A percentile compares a stretch with the other conserved stretches of the same genome.
Conservation (phyloP, 2,113 vertebrate species). For the Bettongia penicillata region DNA sequence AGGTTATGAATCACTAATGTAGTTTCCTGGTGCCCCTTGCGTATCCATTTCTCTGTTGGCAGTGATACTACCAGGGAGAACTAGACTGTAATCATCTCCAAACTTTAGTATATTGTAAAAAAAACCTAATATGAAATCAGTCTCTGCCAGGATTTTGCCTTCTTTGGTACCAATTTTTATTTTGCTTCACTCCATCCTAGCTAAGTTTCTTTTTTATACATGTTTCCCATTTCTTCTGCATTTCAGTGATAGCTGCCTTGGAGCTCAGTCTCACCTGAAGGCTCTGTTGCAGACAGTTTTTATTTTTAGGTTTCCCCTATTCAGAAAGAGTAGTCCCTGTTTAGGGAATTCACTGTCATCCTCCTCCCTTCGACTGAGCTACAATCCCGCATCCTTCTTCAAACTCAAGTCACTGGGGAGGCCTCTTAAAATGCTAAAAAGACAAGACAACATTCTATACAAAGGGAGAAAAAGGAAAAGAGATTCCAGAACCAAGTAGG, state of each 20-base stretch:
- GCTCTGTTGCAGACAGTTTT: slow-evolving; percentile 57
- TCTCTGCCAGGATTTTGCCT: neutral
- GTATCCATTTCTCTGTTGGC: neutral
- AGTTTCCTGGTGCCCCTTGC: neutral
- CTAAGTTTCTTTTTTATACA: slow-evolving; percentile 46
- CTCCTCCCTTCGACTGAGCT: slow-evolving; percentile 63
- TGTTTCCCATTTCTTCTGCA: slow-evolving; percentile 38
- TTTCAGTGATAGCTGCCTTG: slow-evolving; percentile 56
- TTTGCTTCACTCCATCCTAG: slow-evolving; percentile 16
- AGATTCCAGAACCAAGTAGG: slow-evolving; percentile 47
- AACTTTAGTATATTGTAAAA: neutral
- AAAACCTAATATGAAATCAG: neutral
- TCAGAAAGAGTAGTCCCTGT: slow-evolving; percentile 56
- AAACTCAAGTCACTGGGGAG: slow-evolving; percentile 72
- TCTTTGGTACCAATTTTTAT: slow-evolving; percentile 26
- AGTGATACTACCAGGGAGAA: slow-evolving; percentile 14
- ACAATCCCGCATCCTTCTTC: slow-evolving; percentile 65
- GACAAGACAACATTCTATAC: slow-evolving; percentile 75
- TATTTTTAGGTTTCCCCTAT: slow-evolving; percentile 70
- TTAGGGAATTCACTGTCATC: slow-evolving; percentile 73
- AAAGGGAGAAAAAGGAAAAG: slow-evolving; percentile 60
- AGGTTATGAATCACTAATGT: neutral
- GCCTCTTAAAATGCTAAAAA: slow-evolving; percentile 69
- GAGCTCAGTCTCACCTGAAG: slow-evolving; percentile 29
- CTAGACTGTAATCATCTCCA: slow-evolving; percentile 10